Evolutionary conservation across 2,797 vertebrate genomes (phyloP).

Genomic region (Myotis vivesi): DNA sequence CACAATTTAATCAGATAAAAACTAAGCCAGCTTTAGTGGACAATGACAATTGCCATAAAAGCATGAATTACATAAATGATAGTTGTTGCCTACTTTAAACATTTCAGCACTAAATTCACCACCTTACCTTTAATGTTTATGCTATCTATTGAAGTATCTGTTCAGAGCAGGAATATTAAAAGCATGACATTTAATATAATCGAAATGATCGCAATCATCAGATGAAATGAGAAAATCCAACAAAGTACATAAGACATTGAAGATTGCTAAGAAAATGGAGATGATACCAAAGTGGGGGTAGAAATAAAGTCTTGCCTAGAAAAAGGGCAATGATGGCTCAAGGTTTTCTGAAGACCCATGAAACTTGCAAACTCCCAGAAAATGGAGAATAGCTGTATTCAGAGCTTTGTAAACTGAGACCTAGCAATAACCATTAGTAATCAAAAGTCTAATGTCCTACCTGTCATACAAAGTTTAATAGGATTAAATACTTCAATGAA

Average conservation of each 20-base stretch:
- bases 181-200: slow-evolving; percentile 44
- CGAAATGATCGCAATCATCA: slow-evolving; percentile 34
- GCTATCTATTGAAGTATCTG: slow-evolving; percentile 19
- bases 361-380: neutral
- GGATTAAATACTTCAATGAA: neutral
- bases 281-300: neutral
- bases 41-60: slow-evolving; percentile 22
- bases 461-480: neutral
- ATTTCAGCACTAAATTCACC: slow-evolving; percentile 36
- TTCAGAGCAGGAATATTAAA: slow-evolving; percentile 50
- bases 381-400: neutral
- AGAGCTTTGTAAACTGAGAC: neutral
- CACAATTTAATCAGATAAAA: slow-evolving; percentile 66
- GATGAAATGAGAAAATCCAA: slow-evolving; percentile 40
- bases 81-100: slow-evolving; percentile 26
- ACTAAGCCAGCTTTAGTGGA: neutral
- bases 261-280: neutral
- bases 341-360: neutral
- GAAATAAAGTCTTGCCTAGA: neutral
- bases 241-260: slow-evolving; percentile 10
- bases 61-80: slow-evolving; percentile 21
- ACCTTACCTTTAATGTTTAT: slow-evolving; percentile 31
- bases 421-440: neutral
- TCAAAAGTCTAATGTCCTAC: neutral
- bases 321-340: neutral